Base-by-base conservation (phyloP, 92 coral and sea anemone species). In the Parazoanthus darwini region DNA sequence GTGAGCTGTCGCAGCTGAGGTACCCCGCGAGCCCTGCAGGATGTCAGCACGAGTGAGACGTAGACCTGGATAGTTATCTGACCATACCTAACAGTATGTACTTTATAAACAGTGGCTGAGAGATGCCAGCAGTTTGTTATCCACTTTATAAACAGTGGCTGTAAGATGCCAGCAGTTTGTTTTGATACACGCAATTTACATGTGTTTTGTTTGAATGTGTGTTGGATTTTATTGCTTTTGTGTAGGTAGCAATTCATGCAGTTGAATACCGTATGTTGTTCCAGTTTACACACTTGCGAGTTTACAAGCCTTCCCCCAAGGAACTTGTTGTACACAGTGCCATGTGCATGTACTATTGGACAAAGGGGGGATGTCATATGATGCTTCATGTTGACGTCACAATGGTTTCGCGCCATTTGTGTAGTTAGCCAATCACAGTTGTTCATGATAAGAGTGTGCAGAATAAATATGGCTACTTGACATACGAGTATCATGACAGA, bases 191-290 rank as follows among this genome's bases (percentile, higher is more conserved):
- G 54, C 81, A 77, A 77, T 77, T 77, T 77, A 77, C 81, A 77
- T 77, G 59, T 77, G 80, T 77, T 77, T 77, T 25, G 33, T 51
- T 79, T 77, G 82, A 44, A 44, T 67, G n/a, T 23, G 65, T 48
- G 25, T 73, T 73, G 44, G 77, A 73, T 44, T 44, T 44, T 33
- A 33, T 72, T 72, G 77, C 42, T 26, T 72, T 72, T 26, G 15
- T 72, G 36, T 13, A 8, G 33, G 77, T 35, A 73, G 77, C 37
- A 73, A 29, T 73, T 73, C 13, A 73, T 33, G 77, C 77, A 73
- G 2, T 29, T 73, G 77, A 33, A 73, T 43, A 73, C 33, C 33
- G 33, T 29, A 29, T 73, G 77, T 43, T 29, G 77, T 73, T 73
- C 77, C 77, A 73, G 43, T 73, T 10, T 29, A 29, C 7, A 3